Evolutionary conservation across 2,113 vertebrate genomes (phyloP), one percentile per base, ranked within the genome.

Genomic region (Peromyscus polionotus): DNA sequence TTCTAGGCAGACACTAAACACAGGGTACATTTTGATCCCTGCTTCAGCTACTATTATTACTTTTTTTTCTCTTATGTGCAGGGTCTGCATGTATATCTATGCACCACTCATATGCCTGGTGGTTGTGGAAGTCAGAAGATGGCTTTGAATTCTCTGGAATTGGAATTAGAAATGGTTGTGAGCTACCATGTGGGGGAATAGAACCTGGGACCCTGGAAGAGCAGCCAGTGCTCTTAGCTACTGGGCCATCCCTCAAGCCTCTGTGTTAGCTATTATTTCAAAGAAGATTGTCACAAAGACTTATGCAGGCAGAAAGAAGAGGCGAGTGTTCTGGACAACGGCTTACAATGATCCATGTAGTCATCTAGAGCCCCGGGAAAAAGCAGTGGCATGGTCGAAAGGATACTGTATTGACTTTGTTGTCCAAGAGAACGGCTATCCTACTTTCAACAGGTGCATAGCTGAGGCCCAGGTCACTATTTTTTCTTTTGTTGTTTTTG

Each of bases 331-430:
- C 39, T 14, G 11, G 45, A 22, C 7, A 36, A 67, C 0, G 20
- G 12, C 42, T n/a, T 48, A 28, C n/a, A 9, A 26, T n/a, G 16
- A 16, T 7, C 63, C 17, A 10, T 2, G 22, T 6, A 33, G 2
- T 39, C 75, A 48, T 1, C 70, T 48, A 2, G 28, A 6, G 10
- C 4, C 65, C 63, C 22, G 1, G 5, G 5, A n/a, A 16, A 14
- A 54, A 67, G 22, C 57, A 7, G 39, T 68, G 22, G 16, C 20
- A 17, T 1, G 31, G 14, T 7, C 36, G 31, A 39, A 13, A 84
- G 57, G 67, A 17, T 39, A 3, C 0, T 2, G 0, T 7, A 2
- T 24, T 10, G 8, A 31, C 61, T 86, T 8, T 42, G 67, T 14
- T 8, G 14, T 39, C 5, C 4, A 54, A 39, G 36, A 70, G 20